Base-by-base conservation (phyloP, 2,113 vertebrate species). In the Lepidothrix coronata region DNA sequence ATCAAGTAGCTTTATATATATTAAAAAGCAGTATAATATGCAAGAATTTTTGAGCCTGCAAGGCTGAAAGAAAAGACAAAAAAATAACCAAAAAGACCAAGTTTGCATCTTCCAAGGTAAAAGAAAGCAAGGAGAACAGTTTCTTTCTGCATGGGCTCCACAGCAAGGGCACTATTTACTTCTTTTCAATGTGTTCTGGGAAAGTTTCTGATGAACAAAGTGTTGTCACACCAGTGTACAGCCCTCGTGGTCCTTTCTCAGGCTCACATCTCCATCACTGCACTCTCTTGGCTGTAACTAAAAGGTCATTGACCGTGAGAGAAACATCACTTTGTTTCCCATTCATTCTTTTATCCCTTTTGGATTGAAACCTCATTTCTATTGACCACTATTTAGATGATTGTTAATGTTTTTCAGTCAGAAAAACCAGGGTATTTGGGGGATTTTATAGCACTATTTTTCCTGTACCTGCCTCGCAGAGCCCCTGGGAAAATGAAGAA, bases 311-410 rank as follows among this genome's bases (percentile, higher is more conserved):
- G 81, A 55, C 57, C 4, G 0, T 17, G 43, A 79, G 88, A 85
- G 51, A 85, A 87, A 71, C 65, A 77, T 57, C 52, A 46, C n/a
- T 70, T 73, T 73, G 37, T 67, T 91, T 63, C 27, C 35, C 41
- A 43, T 43, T 91, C 37, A 33, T 41, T 74, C 41, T 86, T 96
- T 68, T 61, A 76, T 44, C 59, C 12, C 41, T 85, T 82, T 89
- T 82, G 58, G 28, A 72, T 72, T 89, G 87, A 94, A 94, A 78
- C 25, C 20, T 79, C 46, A 37, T 89, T 94, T 85, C 58, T 79
- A 7, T 52, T 93, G 85, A 75, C 48, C 54, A 23, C 28, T 70
- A 18, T 76, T 93, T 58, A 55, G 67, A 76, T 93, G 58, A 74
- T 14, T 54, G 62, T 20, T 80, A 23, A 30, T 75, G 28, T 39